These are phyloP conservation scores for Drosophila lowei DNA, from an alignment of 1,140 invertebrate species.

Conservation along the genomic window DNA sequence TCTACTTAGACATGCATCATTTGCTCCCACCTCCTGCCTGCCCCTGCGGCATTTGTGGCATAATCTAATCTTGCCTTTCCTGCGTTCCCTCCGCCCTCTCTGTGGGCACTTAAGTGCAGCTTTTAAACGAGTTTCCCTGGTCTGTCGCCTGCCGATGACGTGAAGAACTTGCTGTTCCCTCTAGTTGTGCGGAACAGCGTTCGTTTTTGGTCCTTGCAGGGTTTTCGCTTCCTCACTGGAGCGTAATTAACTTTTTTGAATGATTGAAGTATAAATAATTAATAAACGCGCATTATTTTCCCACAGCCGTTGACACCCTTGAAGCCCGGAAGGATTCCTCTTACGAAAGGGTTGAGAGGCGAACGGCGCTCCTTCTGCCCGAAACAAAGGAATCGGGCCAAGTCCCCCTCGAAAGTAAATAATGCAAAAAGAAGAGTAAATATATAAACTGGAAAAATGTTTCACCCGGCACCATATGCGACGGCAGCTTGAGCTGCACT, in stretches of 20 bases:
- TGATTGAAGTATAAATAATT: conserved; percentile 74
- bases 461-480: conserved; percentile 29
- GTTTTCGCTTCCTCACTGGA: background rate
- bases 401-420: conserved; percentile 36
- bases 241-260: conserved; percentile 59
- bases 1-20: conserved; percentile 56
- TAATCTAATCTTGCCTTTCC: conserved; percentile 58
- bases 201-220: no score
- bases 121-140: conserved; percentile 3
- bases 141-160: conserved; percentile 4
- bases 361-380: background rate
- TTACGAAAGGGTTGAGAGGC: conserved; percentile 2
- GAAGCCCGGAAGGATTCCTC: no score
- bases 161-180: conserved; percentile 35
- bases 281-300: conserved; percentile 23
- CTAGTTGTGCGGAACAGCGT: background rate
- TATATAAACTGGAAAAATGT: conserved; percentile 46
- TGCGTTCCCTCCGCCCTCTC: conserved; percentile 11
- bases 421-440: conserved; percentile 39
- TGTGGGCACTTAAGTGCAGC: conserved; percentile 36
- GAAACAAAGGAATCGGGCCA: conserved; percentile 42
- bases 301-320: no score
- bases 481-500: conserved; percentile 29
- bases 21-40: conserved; percentile 11
- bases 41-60: background rate